Percentiles rank a stretch among this genome's conserved stretches.
Conservation (phyloP, 2,797 vertebrate genomes). For the Sebastes cheni region DNA sequence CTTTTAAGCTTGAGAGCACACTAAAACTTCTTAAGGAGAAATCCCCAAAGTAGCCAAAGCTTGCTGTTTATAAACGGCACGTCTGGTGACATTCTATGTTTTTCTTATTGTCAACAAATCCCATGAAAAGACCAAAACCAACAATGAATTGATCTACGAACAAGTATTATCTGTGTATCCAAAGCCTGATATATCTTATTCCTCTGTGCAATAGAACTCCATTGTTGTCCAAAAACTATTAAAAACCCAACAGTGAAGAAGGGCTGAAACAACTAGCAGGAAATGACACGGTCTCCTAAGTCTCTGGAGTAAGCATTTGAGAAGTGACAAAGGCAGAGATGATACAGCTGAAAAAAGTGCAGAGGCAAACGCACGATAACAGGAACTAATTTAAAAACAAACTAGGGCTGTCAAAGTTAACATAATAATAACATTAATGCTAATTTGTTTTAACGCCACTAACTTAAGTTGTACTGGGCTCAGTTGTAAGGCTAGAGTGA, state of each 20-base stretch:
- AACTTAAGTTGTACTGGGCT: too few species aligned
- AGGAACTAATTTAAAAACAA: background rate
- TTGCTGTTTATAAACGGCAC: background rate
- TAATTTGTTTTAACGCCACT: too few species aligned
- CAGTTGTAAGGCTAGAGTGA: too few species aligned
- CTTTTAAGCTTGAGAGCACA: conserved; percentile 1
- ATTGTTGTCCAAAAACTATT: background rate
- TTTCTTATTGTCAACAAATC: background rate
- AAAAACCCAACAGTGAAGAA: background rate
- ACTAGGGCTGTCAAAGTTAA: too few species aligned
- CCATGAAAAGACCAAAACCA: background rate
- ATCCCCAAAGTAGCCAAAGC: background rate
- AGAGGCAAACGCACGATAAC: too few species aligned
- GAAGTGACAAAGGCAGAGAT: too few species aligned
- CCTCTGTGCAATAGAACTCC: background rate
- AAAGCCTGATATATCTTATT: background rate
- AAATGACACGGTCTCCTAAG: too few species aligned
- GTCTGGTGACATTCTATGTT: background rate
- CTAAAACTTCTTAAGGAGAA: background rate
- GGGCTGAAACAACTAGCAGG: too few species aligned
- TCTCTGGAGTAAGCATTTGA: too few species aligned
- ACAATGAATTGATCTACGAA: background rate
- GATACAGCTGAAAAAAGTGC: too few species aligned
- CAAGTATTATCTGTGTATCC: background rate
- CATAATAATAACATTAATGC: too few species aligned